Evolutionary conservation across 1,140 invertebrate species (phyloP).

Genomic region (Parapsyche elsis): DNA sequence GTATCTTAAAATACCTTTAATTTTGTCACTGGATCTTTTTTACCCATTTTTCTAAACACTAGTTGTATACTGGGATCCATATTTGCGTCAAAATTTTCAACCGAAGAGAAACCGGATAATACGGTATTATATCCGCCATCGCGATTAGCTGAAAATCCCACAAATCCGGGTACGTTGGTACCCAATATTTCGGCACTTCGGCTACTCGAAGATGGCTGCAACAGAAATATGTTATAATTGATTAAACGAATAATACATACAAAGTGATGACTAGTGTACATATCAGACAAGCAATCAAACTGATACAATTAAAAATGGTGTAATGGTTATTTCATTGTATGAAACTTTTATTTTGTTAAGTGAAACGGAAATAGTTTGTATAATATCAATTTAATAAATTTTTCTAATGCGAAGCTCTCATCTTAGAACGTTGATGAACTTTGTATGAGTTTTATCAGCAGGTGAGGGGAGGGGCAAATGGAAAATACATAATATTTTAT

Average conservation of each 20-base stretch:
- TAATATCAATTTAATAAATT: too few relatives aligned
- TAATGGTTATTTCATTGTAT: too few relatives aligned
- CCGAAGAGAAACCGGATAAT: constrained; percentile 67
- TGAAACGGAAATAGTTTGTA: too few relatives aligned
- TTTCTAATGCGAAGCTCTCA: too few relatives aligned
- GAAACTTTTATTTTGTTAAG: too few relatives aligned
- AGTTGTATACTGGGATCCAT: constrained; percentile 74
- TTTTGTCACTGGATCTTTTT: constrained; percentile 88
- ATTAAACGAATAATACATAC: not conserved
- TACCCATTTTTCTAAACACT: constrained; percentile 80
- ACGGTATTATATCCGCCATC: constrained; percentile 72
- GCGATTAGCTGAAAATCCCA: constrained; percentile 74
- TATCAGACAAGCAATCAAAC: too few relatives aligned
- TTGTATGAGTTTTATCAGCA: too few relatives aligned
- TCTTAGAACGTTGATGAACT: too few relatives aligned
- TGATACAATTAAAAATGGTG: too few relatives aligned
- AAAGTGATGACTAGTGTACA: too few relatives aligned
- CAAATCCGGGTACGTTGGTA: constrained; percentile 71
- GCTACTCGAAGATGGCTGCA: constrained; percentile 84
- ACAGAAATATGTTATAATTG: constrained; percentile 49
- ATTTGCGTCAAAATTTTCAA: constrained; percentile 69
- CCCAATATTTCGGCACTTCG: constrained; percentile 80
- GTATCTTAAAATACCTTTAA: constrained; percentile 74
- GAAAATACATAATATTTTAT: too few relatives aligned
- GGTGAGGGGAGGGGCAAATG: too few relatives aligned